These are phyloP conservation scores for Heliconius hortense DNA, from an alignment of 2,888 invertebrate genomes.

Conservation along the genomic window DNA sequence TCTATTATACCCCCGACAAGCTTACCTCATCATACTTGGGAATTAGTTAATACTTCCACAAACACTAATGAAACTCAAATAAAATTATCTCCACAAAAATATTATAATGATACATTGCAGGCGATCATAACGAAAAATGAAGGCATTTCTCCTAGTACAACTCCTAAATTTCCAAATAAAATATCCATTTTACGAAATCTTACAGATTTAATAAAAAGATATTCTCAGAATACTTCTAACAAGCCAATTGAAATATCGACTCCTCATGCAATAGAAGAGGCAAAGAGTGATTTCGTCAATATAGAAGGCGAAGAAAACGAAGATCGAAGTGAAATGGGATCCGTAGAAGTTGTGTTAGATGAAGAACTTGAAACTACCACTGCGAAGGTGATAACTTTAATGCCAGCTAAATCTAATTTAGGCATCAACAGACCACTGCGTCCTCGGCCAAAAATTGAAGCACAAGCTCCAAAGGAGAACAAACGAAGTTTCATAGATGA, in stretches of 20 bases:
- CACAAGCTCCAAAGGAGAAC: slow-evolving; percentile 60
- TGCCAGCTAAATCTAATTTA: slow-evolving; percentile 90
- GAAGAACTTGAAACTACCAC: slow-evolving; percentile 72
- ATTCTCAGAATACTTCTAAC: slow-evolving; percentile 80
- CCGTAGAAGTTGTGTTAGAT: slow-evolving; percentile 73
- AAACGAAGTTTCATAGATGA: slow-evolving; percentile 63
- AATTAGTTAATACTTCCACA: slow-evolving; percentile 81
- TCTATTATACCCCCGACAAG: slow-evolving; percentile 72
- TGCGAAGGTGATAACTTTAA: slow-evolving; percentile 80
- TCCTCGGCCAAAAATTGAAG: slow-evolving; percentile 81
- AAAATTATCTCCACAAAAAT: slow-evolving; percentile 76
- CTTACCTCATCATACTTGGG: slow-evolving; percentile 78
- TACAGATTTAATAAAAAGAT: slow-evolving; percentile 84
- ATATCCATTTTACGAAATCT: slow-evolving; percentile 82
- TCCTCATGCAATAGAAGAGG: slow-evolving; percentile 45
- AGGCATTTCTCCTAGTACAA: slow-evolving; percentile 69
- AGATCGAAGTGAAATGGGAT: slow-evolving; percentile 66
- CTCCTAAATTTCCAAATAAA: slow-evolving; percentile 70
- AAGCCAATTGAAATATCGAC: slow-evolving; percentile 46
- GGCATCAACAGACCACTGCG: slow-evolving; percentile 87
- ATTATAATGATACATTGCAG: slow-evolving; percentile 84
- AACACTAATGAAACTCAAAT: slow-evolving; percentile 65
- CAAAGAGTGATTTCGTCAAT: slow-evolving; percentile 43
- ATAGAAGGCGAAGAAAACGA: slow-evolving; percentile 49
- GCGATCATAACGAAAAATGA: slow-evolving; percentile 84